Evolutionary conservation across 2,113 vertebrate species (phyloP).

Genomic region (Oncorhynchus tshawytscha): DNA sequence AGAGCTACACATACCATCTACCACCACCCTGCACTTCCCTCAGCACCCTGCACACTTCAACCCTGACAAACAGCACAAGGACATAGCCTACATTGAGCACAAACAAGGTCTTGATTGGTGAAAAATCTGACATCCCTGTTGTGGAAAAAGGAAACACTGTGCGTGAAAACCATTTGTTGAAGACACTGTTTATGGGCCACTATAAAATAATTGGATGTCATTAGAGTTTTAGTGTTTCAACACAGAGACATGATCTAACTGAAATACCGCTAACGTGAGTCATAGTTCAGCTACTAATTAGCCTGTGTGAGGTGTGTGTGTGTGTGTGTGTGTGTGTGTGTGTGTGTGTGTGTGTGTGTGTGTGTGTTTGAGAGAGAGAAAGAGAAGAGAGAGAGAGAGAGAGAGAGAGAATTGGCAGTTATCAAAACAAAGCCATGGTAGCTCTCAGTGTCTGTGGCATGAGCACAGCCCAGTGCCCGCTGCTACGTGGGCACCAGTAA

Average conservation of each 20-base stretch:
- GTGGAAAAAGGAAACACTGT: neutral
- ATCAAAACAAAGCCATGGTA: neutral
- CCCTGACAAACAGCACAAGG: neutral
- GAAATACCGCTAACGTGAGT: neutral
- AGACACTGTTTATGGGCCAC: no score
- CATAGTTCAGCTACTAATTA: conserved; percentile 38
- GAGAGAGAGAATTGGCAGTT: neutral
- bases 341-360: neutral
- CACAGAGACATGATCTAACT: no score
- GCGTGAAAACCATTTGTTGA: no score
- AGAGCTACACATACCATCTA: neutral
- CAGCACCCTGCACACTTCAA: neutral
- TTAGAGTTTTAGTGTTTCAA: neutral
- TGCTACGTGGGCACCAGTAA: conserved; percentile 46
- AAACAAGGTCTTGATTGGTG: neutral
- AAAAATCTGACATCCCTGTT: neutral
- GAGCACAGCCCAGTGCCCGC: neutral
- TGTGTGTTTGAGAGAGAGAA: conserved; percentile 4
- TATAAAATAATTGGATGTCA: no score
- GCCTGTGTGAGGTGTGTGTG: conserved; percentile 18
- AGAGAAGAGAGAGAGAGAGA: neutral
- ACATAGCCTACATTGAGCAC: neutral
- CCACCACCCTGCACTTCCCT: neutral
- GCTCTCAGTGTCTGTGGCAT: neutral
- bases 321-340: neutral